A percentile compares a stretch with the other conserved stretches of the same genome.
phyloP scores from a whole-genome alignment of 2,888 invertebrate genomes.

The Dione vanillae region DNA sequence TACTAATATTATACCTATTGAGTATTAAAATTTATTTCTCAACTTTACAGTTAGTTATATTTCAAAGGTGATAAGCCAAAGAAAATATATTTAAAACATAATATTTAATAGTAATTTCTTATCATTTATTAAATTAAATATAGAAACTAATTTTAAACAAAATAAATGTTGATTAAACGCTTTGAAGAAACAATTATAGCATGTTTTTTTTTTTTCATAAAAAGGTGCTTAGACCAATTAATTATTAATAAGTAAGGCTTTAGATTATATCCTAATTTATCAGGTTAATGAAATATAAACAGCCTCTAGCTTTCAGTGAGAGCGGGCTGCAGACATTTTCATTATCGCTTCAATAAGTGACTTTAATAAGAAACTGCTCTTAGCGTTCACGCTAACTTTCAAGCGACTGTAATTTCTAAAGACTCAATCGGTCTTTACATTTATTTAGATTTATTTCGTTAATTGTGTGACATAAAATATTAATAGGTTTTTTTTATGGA shows the following conservation, averaged over 20 bases:
- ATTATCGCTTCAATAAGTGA: slow-evolving; percentile 59
- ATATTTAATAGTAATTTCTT: no score
- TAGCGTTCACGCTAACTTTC: slow-evolving; percentile 27
- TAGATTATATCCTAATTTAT: slow-evolving; percentile 30
- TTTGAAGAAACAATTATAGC: neutral
- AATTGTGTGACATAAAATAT: slow-evolving; percentile 2
- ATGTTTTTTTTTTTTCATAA: slow-evolving; percentile 7
- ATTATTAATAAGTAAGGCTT: slow-evolving; percentile 13
- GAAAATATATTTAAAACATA: no score
- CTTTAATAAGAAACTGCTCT: slow-evolving; percentile 55
- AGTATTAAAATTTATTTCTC: no score
- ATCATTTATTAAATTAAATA: neutral
- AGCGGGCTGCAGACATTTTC: slow-evolving; percentile 52
- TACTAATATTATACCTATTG: no score
- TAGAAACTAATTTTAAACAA: neutral
- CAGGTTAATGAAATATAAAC: slow-evolving; percentile 54
- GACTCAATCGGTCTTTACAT: slow-evolving; percentile 17
- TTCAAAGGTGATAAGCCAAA: no score
- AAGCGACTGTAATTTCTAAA: slow-evolving; percentile 25
- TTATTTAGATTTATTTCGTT: slow-evolving; percentile 23
- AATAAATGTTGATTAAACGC: neutral
- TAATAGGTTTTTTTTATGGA: neutral
- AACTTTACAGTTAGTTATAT: no score
- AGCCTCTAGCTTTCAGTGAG: slow-evolving; percentile 45
- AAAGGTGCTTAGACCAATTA: slow-evolving; percentile 10